Percentiles rank a stretch among this genome's conserved stretches.
phyloP scores from a whole-genome alignment of 2,888 invertebrate genomes.

The Cephus runcator region DNA sequence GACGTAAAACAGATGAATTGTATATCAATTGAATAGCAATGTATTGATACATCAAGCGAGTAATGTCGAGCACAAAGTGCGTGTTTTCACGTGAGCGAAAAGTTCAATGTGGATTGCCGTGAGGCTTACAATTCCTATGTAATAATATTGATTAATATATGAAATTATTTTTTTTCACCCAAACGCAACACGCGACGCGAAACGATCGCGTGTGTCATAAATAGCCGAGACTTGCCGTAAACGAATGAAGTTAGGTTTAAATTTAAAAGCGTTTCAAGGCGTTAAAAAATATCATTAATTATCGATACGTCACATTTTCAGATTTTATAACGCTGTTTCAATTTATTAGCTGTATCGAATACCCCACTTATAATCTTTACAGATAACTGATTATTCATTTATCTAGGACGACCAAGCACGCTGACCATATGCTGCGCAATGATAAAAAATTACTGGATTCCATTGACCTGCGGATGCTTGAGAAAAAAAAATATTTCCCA shows the following conservation, averaged over 20 bases:
- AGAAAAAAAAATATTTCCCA: not conserved
- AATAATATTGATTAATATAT: not conserved
- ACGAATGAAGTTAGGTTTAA: not conserved
- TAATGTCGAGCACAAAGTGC: not conserved
- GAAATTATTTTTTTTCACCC: not conserved
- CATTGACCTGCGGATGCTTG: not conserved
- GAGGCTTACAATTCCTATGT: not conserved
- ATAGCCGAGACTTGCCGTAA: not conserved
- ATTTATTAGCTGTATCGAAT: not conserved
- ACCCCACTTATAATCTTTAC: not conserved
- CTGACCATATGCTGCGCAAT: constrained; percentile 32
- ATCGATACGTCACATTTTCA: not conserved
- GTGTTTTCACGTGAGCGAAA: not conserved
- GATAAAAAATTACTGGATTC: not conserved
- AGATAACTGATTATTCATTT: constrained; percentile 31
- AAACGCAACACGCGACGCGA: not conserved
- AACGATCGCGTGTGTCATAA: not conserved
- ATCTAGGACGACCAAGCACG: constrained; percentile 44
- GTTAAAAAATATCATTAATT: not conserved
- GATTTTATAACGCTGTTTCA: not conserved
- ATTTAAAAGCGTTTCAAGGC: not conserved
- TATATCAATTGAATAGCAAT: too few relatives aligned
- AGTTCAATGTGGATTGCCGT: not conserved
- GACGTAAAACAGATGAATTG: too few relatives aligned
- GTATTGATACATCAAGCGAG: not conserved